Conservation (phyloP, 1,140 invertebrate species). For the Batillaria attramentaria region DNA sequence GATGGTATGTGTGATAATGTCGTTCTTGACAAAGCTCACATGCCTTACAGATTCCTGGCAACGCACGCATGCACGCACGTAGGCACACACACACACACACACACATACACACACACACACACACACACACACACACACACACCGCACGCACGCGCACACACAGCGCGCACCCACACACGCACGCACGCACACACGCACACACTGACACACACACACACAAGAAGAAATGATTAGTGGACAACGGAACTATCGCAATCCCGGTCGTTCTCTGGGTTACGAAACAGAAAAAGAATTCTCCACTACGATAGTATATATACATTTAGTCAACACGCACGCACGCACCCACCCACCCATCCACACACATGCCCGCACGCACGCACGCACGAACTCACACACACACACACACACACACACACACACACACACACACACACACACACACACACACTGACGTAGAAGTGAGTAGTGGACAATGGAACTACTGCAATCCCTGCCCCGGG, state of each 20-base stretch:
- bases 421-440: neutral
- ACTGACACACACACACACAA: constrained; percentile 12
- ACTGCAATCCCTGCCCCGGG: too few species aligned
- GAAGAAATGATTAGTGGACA: too few species aligned
- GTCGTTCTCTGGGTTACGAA: too few species aligned
- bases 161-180: neutral
- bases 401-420: constrained; percentile 21
- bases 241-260: too few species aligned
- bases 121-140: neutral
- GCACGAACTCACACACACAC: constrained; percentile 9
- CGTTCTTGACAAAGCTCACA: too few species aligned
- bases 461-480: neutral
- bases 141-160: neutral
- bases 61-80: neutral
- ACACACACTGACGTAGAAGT: neutral
- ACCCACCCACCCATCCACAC: neutral
- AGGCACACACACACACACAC: neutral
- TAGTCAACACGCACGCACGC: neutral
- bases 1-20: too few species aligned
- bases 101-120: neutral
- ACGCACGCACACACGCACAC: constrained; percentile 16
- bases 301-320: too few species aligned
- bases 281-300: too few species aligned
- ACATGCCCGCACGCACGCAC: constrained; percentile 1
- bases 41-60: neutral